phyloP scores from a whole-genome alignment of 2,888 invertebrate genomes.

The Molanna angustata region DNA sequence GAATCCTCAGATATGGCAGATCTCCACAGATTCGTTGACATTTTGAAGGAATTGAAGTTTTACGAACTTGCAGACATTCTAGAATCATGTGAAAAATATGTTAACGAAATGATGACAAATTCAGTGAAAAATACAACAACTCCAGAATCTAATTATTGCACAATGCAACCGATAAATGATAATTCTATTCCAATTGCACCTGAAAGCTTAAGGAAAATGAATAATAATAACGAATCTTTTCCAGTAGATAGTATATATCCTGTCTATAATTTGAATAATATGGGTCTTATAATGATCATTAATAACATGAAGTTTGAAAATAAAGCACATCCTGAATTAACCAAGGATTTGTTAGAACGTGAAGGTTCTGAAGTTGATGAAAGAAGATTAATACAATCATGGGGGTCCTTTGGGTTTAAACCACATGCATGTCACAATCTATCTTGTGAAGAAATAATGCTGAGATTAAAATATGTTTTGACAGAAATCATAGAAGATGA shows the following conservation, averaged over 20 bases:
- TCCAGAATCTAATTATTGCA: no score
- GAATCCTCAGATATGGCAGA: background rate
- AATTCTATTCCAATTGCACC: no score
- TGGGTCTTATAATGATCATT: conserved; percentile 44
- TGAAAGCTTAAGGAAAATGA: no score
- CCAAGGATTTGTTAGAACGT: conserved; percentile 38
- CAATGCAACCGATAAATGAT: no score
- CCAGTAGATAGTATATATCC: background rate
- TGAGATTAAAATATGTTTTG: conserved; percentile 1
- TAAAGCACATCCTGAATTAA: conserved; percentile 31
- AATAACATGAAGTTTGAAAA: conserved; percentile 42
- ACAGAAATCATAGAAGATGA: background rate
- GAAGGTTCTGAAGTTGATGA: conserved; percentile 43
- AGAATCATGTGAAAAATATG: background rate
- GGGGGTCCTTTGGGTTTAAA: conserved; percentile 41
- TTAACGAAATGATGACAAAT: background rate
- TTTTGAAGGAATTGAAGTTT: conserved; percentile 4
- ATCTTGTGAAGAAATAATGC: conserved; percentile 18
- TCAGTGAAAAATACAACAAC: no score
- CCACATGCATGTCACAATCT: conserved; percentile 38
- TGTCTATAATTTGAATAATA: conserved; percentile 2
- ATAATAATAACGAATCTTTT: background rate
- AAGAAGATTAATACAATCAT: conserved; percentile 39
- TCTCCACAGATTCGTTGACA: background rate
- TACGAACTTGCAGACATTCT: background rate